Conservation (phyloP, 2,888 invertebrate genomes). For the Phengaris alcon region DNA sequence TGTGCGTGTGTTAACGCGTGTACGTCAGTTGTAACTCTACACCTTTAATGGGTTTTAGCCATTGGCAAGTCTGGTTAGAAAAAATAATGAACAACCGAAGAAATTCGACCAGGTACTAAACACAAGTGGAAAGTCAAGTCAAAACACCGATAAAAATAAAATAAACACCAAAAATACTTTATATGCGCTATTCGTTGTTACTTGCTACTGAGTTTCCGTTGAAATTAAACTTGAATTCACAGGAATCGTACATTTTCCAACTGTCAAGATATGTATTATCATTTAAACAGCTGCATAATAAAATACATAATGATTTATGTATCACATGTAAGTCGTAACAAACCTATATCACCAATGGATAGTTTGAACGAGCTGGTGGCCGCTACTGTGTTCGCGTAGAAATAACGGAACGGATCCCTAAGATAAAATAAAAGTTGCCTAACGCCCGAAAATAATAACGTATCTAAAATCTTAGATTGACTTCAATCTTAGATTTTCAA, state of each 20-base stretch:
- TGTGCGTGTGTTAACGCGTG: conserved; percentile 58
- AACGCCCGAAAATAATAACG: no score
- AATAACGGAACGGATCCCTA: no score
- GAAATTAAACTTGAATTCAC: not conserved
- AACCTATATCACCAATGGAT: no score
- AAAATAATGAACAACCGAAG: conserved; percentile 17
- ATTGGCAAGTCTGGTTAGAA: conserved; percentile 5
- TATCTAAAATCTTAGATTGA: no score
- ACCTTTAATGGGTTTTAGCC: conserved; percentile 34
- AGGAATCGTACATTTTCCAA: not conserved
- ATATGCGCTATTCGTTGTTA: not conserved
- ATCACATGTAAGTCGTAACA: no score
- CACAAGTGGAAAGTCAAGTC: not conserved
- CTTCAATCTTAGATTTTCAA: no score
- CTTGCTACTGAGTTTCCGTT: not conserved
- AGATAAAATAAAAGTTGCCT: no score
- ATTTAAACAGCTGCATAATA: no score
- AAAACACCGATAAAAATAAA: not conserved
- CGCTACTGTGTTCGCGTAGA: no score
- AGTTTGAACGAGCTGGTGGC: no score
- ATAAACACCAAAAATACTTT: not conserved
- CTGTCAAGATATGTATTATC: no score
- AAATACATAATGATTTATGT: no score
- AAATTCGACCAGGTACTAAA: conserved; percentile 16
- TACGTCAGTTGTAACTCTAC: conserved; percentile 44